Percentiles rank a stretch among this genome's conserved stretches.
Evolutionary conservation across 2,888 invertebrate genomes (phyloP).

Genomic region (Alitta virens): DNA sequence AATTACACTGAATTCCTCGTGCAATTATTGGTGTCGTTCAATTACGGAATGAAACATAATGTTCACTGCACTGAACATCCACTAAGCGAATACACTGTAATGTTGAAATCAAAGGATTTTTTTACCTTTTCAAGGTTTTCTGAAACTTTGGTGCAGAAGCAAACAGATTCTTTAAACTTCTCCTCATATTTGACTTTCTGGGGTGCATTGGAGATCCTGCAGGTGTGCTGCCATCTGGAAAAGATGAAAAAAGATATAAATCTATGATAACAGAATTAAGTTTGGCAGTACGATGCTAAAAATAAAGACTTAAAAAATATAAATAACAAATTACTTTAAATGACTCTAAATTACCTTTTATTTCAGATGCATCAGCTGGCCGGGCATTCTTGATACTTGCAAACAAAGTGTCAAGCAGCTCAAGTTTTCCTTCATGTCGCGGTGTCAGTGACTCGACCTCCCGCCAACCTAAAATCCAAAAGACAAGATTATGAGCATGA

Average conservation of each 20-base stretch:
- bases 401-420: constrained; percentile 74
- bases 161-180: constrained; percentile 87
- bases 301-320: neutral
- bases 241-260: neutral
- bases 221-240: constrained; percentile 33
- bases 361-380: constrained; percentile 67
- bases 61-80: too few relatives aligned
- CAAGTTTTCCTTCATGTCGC: constrained; percentile 69
- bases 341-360: constrained; percentile 55
- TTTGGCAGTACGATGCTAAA: neutral
- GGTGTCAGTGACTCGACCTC: constrained; percentile 74
- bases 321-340: too few relatives aligned
- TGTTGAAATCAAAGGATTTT: neutral
- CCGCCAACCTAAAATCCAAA: constrained; percentile 71
- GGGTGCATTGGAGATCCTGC: constrained; percentile 68
- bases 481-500: neutral
- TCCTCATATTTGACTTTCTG: constrained; percentile 68
- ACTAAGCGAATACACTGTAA: too few relatives aligned
- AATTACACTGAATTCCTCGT: too few relatives aligned
- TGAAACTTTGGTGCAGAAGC: constrained; percentile 96
- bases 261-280: neutral
- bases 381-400: constrained; percentile 67
- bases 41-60: too few relatives aligned
- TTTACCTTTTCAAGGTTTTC: constrained; percentile 81
- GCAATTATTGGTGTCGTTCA: too few relatives aligned